Evolutionary conservation across 2,888 invertebrate species (phyloP).

Genomic region (Frankliniella fusca): DNA sequence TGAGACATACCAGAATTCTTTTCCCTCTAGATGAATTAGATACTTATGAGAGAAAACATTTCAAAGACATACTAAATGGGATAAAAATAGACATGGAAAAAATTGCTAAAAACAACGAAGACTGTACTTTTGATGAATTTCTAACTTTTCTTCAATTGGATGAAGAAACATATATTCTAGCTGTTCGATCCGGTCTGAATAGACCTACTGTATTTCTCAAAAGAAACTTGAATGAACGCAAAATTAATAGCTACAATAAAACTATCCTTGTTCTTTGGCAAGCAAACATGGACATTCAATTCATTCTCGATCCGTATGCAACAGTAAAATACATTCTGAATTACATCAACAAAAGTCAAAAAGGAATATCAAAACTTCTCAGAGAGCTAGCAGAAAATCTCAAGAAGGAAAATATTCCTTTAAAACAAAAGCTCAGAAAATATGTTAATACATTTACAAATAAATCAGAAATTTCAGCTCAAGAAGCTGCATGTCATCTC

Average conservation of each 20-base stretch:
- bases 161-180: slow-evolving; percentile 35
- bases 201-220: slow-evolving; percentile 36
- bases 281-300: slow-evolving; percentile 39
- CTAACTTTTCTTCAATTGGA: slow-evolving; percentile 32
- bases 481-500: background rate
- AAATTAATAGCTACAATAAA: slow-evolving; percentile 41
- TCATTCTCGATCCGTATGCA: background rate
- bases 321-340: background rate
- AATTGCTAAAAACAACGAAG: background rate
- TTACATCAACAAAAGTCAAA: background rate
- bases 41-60: background rate
- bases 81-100: background rate
- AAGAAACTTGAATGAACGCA: slow-evolving; percentile 32
- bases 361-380: background rate
- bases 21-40: slow-evolving; percentile 35
- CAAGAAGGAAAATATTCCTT: background rate
- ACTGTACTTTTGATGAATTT: slow-evolving; percentile 34
- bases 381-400: background rate
- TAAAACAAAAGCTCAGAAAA: background rate
- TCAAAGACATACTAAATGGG: background rate
- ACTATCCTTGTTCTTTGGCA: slow-evolving; percentile 37
- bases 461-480: background rate
- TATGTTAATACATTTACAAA: background rate
- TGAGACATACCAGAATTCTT: slow-evolving; percentile 35
- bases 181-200: slow-evolving; percentile 36